phyloP scores from a whole-genome alignment of 2,888 invertebrate species.

The Pyrgus malvae region DNA sequence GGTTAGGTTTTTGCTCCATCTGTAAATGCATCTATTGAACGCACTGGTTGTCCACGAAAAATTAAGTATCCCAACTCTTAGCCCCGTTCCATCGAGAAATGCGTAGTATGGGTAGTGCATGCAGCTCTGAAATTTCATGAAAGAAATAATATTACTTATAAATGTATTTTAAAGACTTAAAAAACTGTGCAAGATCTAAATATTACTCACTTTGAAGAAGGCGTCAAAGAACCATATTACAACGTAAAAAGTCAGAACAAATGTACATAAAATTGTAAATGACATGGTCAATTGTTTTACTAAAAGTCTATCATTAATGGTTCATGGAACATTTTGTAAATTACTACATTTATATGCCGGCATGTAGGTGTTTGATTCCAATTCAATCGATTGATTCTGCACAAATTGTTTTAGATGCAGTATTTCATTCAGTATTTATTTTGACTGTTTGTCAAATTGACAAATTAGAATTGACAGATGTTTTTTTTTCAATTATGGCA shows the following conservation, averaged over 20 bases:
- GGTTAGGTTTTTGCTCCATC: conserved; percentile 86
- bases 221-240: conserved; percentile 89
- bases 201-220: conserved; percentile 87
- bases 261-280: conserved; percentile 82
- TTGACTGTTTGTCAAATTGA: neutral
- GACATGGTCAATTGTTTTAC: conserved; percentile 78
- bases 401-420: neutral
- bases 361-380: neutral
- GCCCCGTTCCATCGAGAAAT: conserved; percentile 88
- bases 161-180: neutral
- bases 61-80: conserved; percentile 86
- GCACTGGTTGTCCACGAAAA: conserved; percentile 90
- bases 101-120: conserved; percentile 91
- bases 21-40: conserved; percentile 88
- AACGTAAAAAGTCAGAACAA: conserved; percentile 84
- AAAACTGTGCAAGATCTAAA: neutral
- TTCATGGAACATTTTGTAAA: conserved; percentile 14
- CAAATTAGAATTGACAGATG: too few species aligned
- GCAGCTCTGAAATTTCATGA: conserved; percentile 85
- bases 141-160: neutral
- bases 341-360: conserved; percentile 6
- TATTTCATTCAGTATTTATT: neutral
- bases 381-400: conserved; percentile 1
- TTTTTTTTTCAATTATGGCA: too few species aligned
- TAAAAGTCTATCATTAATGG: neutral